These are phyloP conservation scores for Bubo scandiacus DNA, from an alignment of 2,113 vertebrate genomes.

Conservation along the genomic window DNA sequence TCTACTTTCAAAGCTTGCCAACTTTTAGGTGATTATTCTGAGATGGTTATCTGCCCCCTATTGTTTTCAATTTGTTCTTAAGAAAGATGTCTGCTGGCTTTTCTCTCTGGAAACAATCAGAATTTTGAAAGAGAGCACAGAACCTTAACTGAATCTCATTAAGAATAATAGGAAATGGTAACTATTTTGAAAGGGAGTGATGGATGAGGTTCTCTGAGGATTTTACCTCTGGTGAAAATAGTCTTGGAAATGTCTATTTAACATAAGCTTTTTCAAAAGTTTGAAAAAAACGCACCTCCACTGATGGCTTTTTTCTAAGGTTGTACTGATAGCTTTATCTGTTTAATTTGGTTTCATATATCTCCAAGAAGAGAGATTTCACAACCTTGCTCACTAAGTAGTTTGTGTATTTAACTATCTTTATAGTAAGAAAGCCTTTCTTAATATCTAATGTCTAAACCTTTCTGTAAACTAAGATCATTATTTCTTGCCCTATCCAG, in stretches of 20 bases:
- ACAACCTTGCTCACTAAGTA: background rate
- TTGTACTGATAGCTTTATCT: background rate
- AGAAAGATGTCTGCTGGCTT: background rate
- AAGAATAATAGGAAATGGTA: background rate
- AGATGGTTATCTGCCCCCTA: background rate
- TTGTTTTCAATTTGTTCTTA: constrained; percentile 41
- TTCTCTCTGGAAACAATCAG: background rate
- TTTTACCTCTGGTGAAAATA: background rate
- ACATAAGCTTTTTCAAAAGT: background rate
- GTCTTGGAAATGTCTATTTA: background rate
- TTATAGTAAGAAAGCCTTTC: background rate
- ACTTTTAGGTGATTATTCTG: background rate
- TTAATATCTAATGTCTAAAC: background rate
- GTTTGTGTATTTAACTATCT: background rate
- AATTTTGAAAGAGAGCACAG: background rate
- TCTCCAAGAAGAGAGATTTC: background rate
- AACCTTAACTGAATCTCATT: background rate
- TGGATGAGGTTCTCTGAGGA: background rate
- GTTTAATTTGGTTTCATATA: background rate
- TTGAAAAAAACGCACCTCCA: fast-evolving
- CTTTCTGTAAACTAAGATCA: background rate
- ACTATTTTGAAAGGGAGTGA: background rate
- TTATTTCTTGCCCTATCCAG: background rate
- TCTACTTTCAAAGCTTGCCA: background rate
- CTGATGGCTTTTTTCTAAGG: background rate